phyloP scores from a whole-genome alignment of 2,797 vertebrate species.

The Babyrousa celebensis region DNA sequence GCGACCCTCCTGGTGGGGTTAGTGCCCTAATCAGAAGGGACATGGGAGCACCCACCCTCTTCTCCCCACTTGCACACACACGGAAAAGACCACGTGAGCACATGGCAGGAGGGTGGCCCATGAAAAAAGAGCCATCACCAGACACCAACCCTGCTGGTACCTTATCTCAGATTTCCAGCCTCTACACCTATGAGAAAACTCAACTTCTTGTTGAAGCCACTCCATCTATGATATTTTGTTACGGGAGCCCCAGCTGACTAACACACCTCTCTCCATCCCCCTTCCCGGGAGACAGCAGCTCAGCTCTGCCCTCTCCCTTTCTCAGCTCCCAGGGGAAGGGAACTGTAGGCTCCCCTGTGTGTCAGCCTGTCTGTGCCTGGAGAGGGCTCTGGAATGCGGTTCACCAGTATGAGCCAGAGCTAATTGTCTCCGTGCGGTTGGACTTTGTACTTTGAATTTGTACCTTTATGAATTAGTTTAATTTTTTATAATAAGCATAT shows the following conservation, averaged over 20 bases:
- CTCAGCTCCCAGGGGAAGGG: fast-evolving
- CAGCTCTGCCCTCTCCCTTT: background rate
- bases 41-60: fast-evolving
- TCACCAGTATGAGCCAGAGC: fast-evolving
- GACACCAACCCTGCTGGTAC: background rate
- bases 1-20: background rate
- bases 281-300: fast-evolving
- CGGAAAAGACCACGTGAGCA: background rate
- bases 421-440: fast-evolving
- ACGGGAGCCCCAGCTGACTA: fast-evolving
- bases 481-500: background rate
- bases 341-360: fast-evolving
- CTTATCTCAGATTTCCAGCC: background rate
- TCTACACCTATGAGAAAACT: background rate
- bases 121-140: background rate
- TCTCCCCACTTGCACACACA: background rate
- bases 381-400: background rate
- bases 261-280: too few relatives aligned
- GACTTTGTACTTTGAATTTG: background rate
- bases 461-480: background rate
- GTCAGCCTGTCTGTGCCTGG: fast-evolving
- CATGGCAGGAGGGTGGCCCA: background rate
- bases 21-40: background rate
- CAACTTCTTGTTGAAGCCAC: background rate
- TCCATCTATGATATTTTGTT: background rate